Evolutionary conservation across 23 tunicate genomes (phyloP).

Genomic region (Botrylloides violaceus): DNA sequence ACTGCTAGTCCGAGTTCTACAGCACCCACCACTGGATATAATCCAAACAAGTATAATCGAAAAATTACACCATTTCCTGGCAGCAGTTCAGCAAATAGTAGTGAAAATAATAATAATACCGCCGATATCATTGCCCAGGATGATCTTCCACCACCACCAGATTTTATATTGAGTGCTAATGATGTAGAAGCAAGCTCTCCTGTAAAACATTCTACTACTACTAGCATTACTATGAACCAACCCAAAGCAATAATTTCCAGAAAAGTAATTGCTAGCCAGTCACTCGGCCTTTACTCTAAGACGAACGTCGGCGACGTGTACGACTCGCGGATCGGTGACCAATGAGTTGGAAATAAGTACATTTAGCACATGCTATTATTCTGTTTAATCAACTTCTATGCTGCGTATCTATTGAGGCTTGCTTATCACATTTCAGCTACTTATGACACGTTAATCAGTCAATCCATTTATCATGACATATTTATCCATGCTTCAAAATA

Average conservation of each 20-base stretch:
- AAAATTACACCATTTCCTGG: constrained; percentile 16
- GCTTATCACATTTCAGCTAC: too few relatives aligned
- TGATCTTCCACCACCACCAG: constrained; percentile 35
- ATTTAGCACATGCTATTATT: too few relatives aligned
- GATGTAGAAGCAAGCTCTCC: background rate
- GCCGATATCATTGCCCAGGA: background rate
- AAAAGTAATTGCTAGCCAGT: background rate
- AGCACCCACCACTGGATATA: background rate
- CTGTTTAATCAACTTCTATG: too few relatives aligned
- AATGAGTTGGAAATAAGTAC: too few relatives aligned
- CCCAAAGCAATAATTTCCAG: background rate
- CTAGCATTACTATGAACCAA: background rate
- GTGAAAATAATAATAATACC: constrained; percentile 6
- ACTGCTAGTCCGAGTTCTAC: background rate
- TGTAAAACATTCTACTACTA: background rate
- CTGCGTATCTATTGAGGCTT: too few relatives aligned
- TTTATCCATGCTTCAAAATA: too few relatives aligned
- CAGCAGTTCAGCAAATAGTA: background rate
- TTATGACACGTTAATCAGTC: too few relatives aligned
- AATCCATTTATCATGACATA: too few relatives aligned
- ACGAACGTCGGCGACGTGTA: constrained; percentile 24
- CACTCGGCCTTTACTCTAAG: constrained; percentile 34
- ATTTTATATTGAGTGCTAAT: constrained; percentile 11
- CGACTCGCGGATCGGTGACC: constrained; percentile 24
- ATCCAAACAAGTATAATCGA: background rate